Conservation (phyloP, 2,113 vertebrate genomes). For the Clarias batrachus region DNA sequence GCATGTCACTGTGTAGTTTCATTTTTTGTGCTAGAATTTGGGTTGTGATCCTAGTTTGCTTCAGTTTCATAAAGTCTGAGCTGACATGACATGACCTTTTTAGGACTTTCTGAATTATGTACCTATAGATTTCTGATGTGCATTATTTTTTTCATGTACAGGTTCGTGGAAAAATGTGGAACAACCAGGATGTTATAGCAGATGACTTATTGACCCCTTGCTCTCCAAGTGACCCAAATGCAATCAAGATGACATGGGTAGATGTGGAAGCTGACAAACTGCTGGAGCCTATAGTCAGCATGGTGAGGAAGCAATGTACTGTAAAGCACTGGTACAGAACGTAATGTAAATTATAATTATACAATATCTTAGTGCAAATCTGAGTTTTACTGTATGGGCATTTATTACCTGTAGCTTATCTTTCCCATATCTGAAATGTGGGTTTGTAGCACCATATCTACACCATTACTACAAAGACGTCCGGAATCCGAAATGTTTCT, state of each 20-base stretch:
- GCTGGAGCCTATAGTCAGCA: constrained; percentile 83
- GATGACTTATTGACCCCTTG: constrained; percentile 88
- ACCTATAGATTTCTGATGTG: not conserved
- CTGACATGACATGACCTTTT: not conserved
- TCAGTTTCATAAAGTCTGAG: not conserved
- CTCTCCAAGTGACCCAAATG: constrained; percentile 82
- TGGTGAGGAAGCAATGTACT: constrained; percentile 71
- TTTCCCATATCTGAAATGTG: not conserved
- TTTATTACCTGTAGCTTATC: not conserved
- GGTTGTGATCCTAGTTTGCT: not conserved
- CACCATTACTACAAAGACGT: not conserved
- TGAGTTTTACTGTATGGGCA: not conserved
- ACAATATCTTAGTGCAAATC: not conserved
- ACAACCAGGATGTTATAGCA: constrained; percentile 68
- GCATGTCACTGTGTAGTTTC: not conserved
- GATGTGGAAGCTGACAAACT: constrained; percentile 87
- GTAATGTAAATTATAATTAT: not conserved
- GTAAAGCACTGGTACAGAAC: not conserved
- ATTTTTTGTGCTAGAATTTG: not conserved
- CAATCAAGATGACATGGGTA: constrained; percentile 87
- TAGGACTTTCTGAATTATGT: not conserved
- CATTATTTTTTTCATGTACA: constrained; percentile 27
- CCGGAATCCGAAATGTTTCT: not conserved
- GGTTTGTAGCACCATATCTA: not conserved
- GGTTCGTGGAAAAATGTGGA: constrained; percentile 77